Percentiles rank a stretch among this genome's conserved stretches.
These are phyloP conservation scores for Ypsolopha scabrella DNA, from an alignment of 2,888 invertebrate genomes.

Conservation along the genomic window DNA sequence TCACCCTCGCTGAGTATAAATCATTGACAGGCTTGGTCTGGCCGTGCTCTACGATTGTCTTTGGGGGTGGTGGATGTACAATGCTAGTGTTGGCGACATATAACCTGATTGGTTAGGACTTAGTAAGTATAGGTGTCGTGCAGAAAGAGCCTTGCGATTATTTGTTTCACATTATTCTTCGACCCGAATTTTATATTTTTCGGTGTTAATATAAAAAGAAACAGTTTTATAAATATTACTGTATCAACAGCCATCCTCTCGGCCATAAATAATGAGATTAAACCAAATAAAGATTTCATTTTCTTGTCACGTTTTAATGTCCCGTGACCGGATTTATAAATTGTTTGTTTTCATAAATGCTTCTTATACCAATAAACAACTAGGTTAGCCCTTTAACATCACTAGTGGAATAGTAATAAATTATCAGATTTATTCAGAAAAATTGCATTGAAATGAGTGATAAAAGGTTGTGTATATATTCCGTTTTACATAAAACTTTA, in stretches of 20 bases:
- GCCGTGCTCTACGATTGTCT: background rate
- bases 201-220: background rate
- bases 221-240: constrained; percentile 23
- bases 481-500: constrained; percentile 14
- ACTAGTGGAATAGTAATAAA: constrained; percentile 22
- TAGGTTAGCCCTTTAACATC: constrained; percentile 31
- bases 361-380: constrained; percentile 25
- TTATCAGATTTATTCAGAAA: constrained; percentile 17
- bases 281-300: constrained; percentile 32
- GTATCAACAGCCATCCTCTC: constrained; percentile 26
- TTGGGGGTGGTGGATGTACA: background rate
- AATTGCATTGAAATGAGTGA: background rate
- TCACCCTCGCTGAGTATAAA: constrained; percentile 57
- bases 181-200: background rate
- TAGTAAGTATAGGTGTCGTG: background rate
- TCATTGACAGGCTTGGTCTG: constrained; percentile 53
- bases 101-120: background rate
- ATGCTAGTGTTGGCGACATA: background rate
- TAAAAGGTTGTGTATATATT: constrained; percentile 8
- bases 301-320: constrained; percentile 22
- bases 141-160: background rate
- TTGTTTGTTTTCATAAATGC: constrained; percentile 39
- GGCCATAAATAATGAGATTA: constrained; percentile 40
- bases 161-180: background rate
- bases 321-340: constrained; percentile 28